These are phyloP conservation scores for Steromphala cineraria DNA, from an alignment of 2,888 invertebrate genomes.

Conservation along the genomic window DNA sequence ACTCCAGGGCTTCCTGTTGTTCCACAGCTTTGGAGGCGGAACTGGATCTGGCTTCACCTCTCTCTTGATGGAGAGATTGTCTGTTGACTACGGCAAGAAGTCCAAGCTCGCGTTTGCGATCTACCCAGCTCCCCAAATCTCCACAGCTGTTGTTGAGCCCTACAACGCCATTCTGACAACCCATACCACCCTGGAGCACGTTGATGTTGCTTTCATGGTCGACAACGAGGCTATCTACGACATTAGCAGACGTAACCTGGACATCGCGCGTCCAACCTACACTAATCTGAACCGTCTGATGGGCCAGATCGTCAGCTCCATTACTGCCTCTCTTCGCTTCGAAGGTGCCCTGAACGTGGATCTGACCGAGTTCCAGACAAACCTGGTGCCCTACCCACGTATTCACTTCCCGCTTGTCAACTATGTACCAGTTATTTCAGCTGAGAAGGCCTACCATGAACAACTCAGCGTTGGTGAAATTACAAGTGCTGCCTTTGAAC, in stretches of 20 bases:
- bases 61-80: constrained; percentile 88
- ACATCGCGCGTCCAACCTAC: constrained; percentile 90
- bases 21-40: constrained; percentile 78
- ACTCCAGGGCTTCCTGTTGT: constrained; percentile 69
- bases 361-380: constrained; percentile 76
- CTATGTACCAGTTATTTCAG: constrained; percentile 93
- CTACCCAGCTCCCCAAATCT: constrained; percentile 92
- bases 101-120: constrained; percentile 82
- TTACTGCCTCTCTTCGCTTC: constrained; percentile 77
- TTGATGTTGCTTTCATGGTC: constrained; percentile 96
- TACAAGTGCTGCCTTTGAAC: constrained; percentile 91
- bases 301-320: constrained; percentile 84
- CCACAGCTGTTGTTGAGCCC: constrained; percentile 95
- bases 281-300: constrained; percentile 94
- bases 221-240: constrained; percentile 95
- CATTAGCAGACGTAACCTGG: constrained; percentile 87
- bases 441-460: constrained; percentile 95
- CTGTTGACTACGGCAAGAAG: constrained; percentile 84
- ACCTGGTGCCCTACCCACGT: constrained; percentile 85
- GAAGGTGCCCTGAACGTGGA: constrained; percentile 78
- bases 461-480: constrained; percentile 84
- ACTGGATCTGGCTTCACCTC: constrained; percentile 85
- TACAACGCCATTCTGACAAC: constrained; percentile 97
- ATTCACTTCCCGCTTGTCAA: constrained; percentile 91
- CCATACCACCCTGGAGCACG: constrained; percentile 94